Conservation (phyloP, 2,113 vertebrate genomes). For the Pteropus alecto region DNA sequence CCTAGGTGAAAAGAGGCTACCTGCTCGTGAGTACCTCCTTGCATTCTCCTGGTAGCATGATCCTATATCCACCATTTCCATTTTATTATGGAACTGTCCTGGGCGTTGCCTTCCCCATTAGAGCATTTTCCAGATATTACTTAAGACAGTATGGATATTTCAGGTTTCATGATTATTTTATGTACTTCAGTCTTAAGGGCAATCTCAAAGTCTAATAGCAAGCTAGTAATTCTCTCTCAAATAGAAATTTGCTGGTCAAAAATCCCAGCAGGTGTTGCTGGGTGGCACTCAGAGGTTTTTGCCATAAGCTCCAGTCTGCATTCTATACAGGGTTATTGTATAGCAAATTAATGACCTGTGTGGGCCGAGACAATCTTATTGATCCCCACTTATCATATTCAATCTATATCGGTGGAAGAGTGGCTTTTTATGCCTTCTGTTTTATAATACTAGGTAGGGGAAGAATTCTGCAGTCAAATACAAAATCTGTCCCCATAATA, state of each 20-base stretch:
- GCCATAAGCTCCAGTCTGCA: background rate
- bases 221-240: constrained; percentile 5
- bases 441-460: background rate
- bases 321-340: background rate
- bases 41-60: constrained; percentile 57
- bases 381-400: background rate
- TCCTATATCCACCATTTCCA: constrained; percentile 40
- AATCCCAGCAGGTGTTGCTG: constrained; percentile 15
- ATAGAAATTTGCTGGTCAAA: background rate
- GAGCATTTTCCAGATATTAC: background rate
- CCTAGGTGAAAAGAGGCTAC: constrained; percentile 48
- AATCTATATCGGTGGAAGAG: background rate
- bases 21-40: constrained; percentile 55
- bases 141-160: constrained; percentile 10
- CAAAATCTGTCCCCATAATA: background rate
- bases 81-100: constrained; percentile 45
- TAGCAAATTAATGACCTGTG: background rate
- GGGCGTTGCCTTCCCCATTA: background rate
- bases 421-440: background rate
- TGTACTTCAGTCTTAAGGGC: background rate
- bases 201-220: background rate
- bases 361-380: background rate
- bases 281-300: background rate
- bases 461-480: background rate
- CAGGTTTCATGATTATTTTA: constrained; percentile 16